Base-by-base conservation (phyloP, 2,888 invertebrate species). In the Heliconius cydno region DNA sequence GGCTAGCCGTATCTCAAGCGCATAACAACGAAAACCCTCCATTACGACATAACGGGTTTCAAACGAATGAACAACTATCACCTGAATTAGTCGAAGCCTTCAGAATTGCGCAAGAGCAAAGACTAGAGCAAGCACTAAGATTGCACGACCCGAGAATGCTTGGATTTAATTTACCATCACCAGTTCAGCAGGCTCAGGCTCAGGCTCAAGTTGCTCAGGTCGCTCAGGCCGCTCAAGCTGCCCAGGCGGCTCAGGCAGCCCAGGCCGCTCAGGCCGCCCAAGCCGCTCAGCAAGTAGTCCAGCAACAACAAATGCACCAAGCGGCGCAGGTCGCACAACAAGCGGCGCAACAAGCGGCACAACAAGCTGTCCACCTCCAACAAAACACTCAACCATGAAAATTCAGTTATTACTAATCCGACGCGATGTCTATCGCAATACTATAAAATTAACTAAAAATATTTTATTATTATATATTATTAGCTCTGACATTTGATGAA, bases 111-210 rank as follows among this genome's bases (percentile, higher is more conserved):
- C 97, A 97, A 85, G 98, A 98, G 85, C 98, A 98, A 90, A 96
- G 98, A 86, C 90, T 98, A 87, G 98, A 98, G 88, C 98, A 98
- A 87, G 98, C 98, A 60, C 92, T 98, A 85, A 96, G 98, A 87
- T 95, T 98, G 86, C 98, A 98, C 90, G 98, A 98, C 88, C 97
- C 97, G 3, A 96, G 98, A 84, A 97, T 97, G 89, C 92, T 98
- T 83, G 97, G 97, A 72, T 98, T 98, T 89, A 96, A 97, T 86
- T 91, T 97, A 80, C 94, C 95, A 12, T 93, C 94, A 25, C 92
- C 92, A 2, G 93, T 92, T 28, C 93, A 93, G 81, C 93, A 93
- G 77, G 94, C 92, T 12, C 75, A 75, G 46, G 93, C 92, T 0
- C 94, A 93, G 75, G 94, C 93, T 0, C 84, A 83, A 13, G 85